Evolutionary conservation across 2,113 vertebrate genomes (phyloP).

Genomic region (Addax nasomaculatus): DNA sequence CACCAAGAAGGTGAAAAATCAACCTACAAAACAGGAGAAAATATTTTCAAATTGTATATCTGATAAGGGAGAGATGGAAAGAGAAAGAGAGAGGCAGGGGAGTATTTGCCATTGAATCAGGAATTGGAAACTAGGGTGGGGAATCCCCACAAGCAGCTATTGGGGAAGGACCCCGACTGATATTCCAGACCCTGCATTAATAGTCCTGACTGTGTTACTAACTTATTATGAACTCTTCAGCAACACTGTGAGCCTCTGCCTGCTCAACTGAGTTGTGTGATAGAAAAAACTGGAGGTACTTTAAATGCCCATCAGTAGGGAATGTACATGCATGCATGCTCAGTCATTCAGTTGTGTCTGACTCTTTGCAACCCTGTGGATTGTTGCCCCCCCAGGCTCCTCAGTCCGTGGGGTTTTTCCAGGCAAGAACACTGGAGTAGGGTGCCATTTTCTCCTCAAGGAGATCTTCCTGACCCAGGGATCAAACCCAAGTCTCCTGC

Average conservation of each 20-base stretch:
- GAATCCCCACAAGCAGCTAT: not conserved
- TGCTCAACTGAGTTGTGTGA: not conserved
- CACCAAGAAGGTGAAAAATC: slow-evolving; percentile 2
- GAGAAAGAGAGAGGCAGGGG: not conserved
- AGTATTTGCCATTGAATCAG: not conserved
- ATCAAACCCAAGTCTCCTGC: not conserved
- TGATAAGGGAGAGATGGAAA: not conserved
- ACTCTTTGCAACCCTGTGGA: not conserved
- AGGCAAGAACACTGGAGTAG: not conserved
- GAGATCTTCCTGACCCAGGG: not conserved
- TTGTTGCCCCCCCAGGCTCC: not conserved
- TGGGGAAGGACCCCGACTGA: not conserved
- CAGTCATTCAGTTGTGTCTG: not conserved
- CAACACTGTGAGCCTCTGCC: not conserved
- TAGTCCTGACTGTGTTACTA: not conserved
- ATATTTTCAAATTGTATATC: slow-evolving; percentile 2
- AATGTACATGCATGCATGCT: not conserved
- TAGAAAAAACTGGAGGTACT: not conserved
- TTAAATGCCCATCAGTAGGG: not conserved
- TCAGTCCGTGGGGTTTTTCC: not conserved
- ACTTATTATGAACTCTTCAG: not conserved
- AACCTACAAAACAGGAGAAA: not conserved
- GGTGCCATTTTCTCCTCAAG: not conserved
- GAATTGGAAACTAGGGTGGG: not conserved
- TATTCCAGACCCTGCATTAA: not conserved